Evolutionary conservation across 2,113 vertebrate genomes (phyloP).

Genomic region (Motacilla tschutschensis): DNA sequence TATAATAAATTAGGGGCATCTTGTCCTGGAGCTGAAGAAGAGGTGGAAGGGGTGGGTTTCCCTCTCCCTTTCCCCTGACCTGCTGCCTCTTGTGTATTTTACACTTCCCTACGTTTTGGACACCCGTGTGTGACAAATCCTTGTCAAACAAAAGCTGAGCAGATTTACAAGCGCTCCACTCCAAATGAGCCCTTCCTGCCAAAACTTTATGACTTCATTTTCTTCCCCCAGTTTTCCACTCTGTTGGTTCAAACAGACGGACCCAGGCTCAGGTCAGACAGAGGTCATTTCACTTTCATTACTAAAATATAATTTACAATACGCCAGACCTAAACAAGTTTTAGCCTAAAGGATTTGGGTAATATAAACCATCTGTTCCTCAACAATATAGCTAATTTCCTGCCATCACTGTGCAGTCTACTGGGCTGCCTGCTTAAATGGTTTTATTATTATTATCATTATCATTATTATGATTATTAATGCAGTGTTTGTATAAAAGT

Average conservation of each 20-base stretch:
- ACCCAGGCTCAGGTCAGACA: slow-evolving; percentile 77
- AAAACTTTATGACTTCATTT: slow-evolving; percentile 79
- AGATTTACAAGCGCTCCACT: slow-evolving; percentile 74
- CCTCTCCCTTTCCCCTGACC: slow-evolving; percentile 68
- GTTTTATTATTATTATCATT: slow-evolving; percentile 13
- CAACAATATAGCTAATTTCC: slow-evolving; percentile 85
- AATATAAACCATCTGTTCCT: slow-evolving; percentile 92
- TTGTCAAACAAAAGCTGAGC: slow-evolving; percentile 79
- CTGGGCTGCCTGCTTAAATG: slow-evolving; percentile 71
- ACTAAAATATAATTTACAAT: slow-evolving; percentile 86
- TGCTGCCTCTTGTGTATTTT: slow-evolving; percentile 68
- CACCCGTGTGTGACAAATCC: slow-evolving; percentile 75
- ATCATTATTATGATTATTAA: slow-evolving; percentile 37
- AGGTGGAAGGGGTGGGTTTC: slow-evolving; percentile 39
- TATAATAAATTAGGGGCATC: slow-evolving; percentile 40
- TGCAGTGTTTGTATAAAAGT: slow-evolving; percentile 65
- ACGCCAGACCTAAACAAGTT: slow-evolving; percentile 86
- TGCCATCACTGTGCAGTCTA: slow-evolving; percentile 72
- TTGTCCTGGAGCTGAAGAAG: slow-evolving; percentile 43
- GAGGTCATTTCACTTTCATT: slow-evolving; percentile 85
- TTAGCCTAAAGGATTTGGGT: slow-evolving; percentile 83
- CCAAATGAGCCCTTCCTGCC: slow-evolving; percentile 74
- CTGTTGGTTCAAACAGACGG: slow-evolving; percentile 73
- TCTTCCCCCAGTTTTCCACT: slow-evolving; percentile 75
- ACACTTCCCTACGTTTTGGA: slow-evolving; percentile 75